Base-by-base conservation (phyloP, 2,888 invertebrate species). In the Leptopilina syphax region DNA sequence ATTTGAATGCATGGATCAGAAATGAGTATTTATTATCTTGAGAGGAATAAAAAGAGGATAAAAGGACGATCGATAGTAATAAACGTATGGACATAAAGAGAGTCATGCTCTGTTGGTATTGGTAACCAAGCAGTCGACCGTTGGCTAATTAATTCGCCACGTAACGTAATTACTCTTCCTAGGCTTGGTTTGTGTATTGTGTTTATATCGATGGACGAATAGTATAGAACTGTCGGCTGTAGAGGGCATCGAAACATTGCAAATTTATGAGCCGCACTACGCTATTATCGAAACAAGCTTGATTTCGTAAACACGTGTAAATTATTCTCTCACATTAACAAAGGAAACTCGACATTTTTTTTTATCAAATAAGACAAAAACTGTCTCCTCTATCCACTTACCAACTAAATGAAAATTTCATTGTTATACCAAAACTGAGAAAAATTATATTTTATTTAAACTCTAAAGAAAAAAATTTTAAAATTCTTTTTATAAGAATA, bases 91-190 rank as follows among this genome's bases (percentile, higher is more conserved):
- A 12, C 57, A 57, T 57, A 73, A 57, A 73, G 73, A 73, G 34
- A 73, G 34, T 60, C 54, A 10, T 34, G 73, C 57, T 73, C 13
- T 54, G 9, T 57, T 34, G 77, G 81, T 83, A 85, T 84, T 80
- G 82, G 83, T 86, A 85, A 84, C 83, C 83, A 76, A 83, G 82
- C 82, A 83, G 81, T 67, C 78, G 41, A 78, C 85, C 86, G 84
- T 82, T 85, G 87, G 87, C 87, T 89, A 89, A 89, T 89, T 89
- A 89, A 89, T 89, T 89, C 86, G 85, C 87, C 86, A 85, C 86
- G 86, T 88, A 89, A 89, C 86, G 87, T 87, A 89, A 89, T 89
- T 89, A 89, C 86, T 86, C 84, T 41, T 44, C 73, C 73, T 27
- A 50, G 57, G 73, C 57, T 41, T 34, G 24, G 57, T 9, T 73